Evolutionary conservation across 1,140 invertebrate species (phyloP).

Genomic region (Leguminivora glycinivorella): DNA sequence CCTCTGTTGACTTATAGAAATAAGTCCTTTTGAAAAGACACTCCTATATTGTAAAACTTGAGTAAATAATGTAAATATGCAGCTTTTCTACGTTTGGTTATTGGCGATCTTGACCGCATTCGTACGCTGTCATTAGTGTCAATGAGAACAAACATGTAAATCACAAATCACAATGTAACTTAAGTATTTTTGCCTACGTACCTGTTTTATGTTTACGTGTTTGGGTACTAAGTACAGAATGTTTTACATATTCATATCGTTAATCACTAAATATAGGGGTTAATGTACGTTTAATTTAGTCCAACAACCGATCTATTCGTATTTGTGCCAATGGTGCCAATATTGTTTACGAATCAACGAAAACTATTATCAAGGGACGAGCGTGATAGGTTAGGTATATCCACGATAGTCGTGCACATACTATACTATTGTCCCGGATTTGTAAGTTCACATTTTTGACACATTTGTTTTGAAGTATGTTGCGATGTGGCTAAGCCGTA

Average conservation of each 20-base stretch:
- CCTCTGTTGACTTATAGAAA: too few species aligned
- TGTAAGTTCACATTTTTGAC: too few species aligned
- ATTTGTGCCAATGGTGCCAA: not conserved
- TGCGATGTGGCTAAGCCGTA: too few species aligned
- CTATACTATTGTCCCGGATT: too few species aligned
- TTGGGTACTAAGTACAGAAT: not conserved
- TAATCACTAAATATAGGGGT: not conserved
- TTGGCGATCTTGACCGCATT: constrained; percentile 6
- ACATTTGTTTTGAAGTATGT: too few species aligned
- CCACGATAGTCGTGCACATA: not conserved
- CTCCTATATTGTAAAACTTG: too few species aligned
- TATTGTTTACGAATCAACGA: not conserved
- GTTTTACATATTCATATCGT: not conserved
- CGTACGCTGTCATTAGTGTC: constrained; percentile 7
- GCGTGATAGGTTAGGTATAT: not conserved
- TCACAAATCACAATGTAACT: not conserved
- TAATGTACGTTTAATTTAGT: not conserved
- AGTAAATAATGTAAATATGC: too few species aligned
- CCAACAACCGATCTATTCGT: not conserved
- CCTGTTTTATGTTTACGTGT: too few species aligned
- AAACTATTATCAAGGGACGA: not conserved
- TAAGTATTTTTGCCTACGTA: not conserved
- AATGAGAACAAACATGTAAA: constrained; percentile 14
- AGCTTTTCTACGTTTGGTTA: not conserved
- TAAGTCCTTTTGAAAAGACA: too few species aligned